A percentile compares a stretch with the other conserved stretches of the same genome.
Conservation (phyloP, 2,888 invertebrate genomes). For the Byasa hedistus region DNA sequence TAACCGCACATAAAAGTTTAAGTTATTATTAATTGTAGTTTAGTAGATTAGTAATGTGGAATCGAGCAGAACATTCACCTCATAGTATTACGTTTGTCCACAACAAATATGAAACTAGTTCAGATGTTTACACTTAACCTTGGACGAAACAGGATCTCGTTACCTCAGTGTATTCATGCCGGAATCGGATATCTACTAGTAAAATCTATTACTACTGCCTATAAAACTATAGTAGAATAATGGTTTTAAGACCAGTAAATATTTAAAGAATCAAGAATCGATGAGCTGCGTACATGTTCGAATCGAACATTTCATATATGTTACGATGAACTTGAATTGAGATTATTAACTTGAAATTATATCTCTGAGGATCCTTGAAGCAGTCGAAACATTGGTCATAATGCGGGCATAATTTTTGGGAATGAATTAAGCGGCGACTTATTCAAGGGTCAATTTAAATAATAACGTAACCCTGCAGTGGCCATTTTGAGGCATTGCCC, state of each 20-base stretch:
- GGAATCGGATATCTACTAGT: too few relatives aligned
- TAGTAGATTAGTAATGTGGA: background rate
- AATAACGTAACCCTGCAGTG: constrained; percentile 3
- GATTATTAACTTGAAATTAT: background rate
- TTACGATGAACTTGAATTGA: background rate
- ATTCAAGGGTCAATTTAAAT: constrained; percentile 12
- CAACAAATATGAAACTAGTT: too few relatives aligned
- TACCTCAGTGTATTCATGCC: too few relatives aligned
- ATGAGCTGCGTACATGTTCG: background rate
- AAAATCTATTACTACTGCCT: too few relatives aligned
- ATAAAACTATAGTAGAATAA: too few relatives aligned
- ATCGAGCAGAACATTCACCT: background rate
- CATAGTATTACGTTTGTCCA: background rate
- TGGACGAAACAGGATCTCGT: too few relatives aligned
- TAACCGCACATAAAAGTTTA: background rate
- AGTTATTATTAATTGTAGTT: background rate
- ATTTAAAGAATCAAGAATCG: too few relatives aligned
- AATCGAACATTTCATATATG: background rate
- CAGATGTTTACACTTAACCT: too few relatives aligned
- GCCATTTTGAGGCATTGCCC: constrained; percentile 9
- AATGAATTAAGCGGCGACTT: constrained; percentile 2
- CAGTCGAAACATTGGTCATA: background rate
- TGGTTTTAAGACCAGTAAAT: background rate
- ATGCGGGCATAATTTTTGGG: constrained; percentile 25
- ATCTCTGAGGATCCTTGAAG: background rate